Evolutionary conservation across 2,888 invertebrate genomes (phyloP).

Genomic region (Sthenelais limicola): DNA sequence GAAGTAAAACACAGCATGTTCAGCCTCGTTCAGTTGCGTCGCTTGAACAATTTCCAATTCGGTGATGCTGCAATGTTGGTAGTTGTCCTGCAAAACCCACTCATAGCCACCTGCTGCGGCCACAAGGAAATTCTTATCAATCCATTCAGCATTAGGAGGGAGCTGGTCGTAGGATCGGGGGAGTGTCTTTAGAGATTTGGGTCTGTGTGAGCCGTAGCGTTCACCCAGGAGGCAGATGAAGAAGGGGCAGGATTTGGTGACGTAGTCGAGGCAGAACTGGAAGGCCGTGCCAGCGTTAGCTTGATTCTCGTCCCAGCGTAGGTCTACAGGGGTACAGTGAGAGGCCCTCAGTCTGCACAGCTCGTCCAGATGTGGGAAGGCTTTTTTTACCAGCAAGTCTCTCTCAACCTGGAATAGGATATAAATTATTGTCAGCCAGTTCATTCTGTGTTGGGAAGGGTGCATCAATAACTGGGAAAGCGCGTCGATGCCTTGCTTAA

Average conservation of each 20-base stretch:
- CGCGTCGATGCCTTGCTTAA: too few species aligned
- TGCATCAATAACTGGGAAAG: too few species aligned
- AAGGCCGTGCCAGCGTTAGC: conserved; percentile 58
- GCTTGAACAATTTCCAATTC: conserved; percentile 69
- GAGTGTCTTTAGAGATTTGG: conserved; percentile 42
- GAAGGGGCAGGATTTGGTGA: conserved; percentile 63
- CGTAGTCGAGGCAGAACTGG: conserved; percentile 59
- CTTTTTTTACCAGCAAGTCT: conserved; percentile 50
- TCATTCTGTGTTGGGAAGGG: too few species aligned
- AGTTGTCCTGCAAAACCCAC: conserved; percentile 64
- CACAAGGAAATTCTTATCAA: conserved; percentile 63
- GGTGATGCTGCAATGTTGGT: conserved; percentile 63
- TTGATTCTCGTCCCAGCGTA: conserved; percentile 60
- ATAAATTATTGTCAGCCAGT: too few species aligned
- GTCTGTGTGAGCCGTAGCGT: conserved; percentile 63
- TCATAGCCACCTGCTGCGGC: conserved; percentile 64
- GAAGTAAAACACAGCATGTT: conserved; percentile 67
- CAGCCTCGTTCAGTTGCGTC: conserved; percentile 43
- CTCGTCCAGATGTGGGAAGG: conserved; percentile 63
- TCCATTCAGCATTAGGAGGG: conserved; percentile 55
- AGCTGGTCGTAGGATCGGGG: conserved; percentile 50
- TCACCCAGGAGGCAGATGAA: conserved; percentile 68
- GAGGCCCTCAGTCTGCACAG: conserved; percentile 60
- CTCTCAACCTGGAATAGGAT: conserved; percentile 49
- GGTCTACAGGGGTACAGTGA: conserved; percentile 64